Base-by-base conservation (phyloP, 2,888 invertebrate species). In the Pollenia labialis region DNA sequence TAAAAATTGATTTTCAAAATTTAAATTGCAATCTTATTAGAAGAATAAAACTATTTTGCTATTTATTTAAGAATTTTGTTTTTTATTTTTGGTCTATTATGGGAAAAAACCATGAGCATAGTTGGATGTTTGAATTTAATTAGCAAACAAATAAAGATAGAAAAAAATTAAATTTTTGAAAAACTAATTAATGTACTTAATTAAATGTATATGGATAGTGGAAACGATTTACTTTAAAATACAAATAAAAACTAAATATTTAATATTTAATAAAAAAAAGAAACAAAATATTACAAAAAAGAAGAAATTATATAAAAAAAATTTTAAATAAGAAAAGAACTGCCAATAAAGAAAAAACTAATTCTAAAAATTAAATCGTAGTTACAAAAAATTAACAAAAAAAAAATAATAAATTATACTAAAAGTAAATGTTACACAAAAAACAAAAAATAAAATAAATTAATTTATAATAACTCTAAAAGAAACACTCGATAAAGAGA, bases 201-300 rank as follows among this genome's bases (percentile, higher is more conserved):
- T 71, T 69, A 50, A 87, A 81, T 87, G 84, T 84, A 82, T 91
- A 91, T 92, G 92, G 91, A 92, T 92, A 92, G 90, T 91, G 91
- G 92, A 91, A 92, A 91, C 92, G 92, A 92, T 92, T 92, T 92
- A 92, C 92, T 92, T 92, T 92, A 92, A 89, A 76, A 90, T 82
- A 79, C 83, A 89, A 90, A 90, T 85, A 81, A 89, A 87, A 89
- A 90, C 90, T 85, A 81, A 89, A 87, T 88, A 88, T 87, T 87
- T 74, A 84, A 72, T 77, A 82, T 85, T 68, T 66, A 86, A 87
- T 62, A 58, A 75, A 58, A 66, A 87, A 76, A 84, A 80, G 44
- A 56, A 79, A 83, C 77, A 52, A 77, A 81, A 81, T 12, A 16
- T 23, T 23, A 72, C 75, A 85, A 85, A 88, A 85, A 90, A 87